A percentile compares a stretch with the other conserved stretches of the same genome.
These are phyloP conservation scores for Panopea generosa DNA, from an alignment of 2,888 invertebrate genomes.

Conservation along the genomic window DNA sequence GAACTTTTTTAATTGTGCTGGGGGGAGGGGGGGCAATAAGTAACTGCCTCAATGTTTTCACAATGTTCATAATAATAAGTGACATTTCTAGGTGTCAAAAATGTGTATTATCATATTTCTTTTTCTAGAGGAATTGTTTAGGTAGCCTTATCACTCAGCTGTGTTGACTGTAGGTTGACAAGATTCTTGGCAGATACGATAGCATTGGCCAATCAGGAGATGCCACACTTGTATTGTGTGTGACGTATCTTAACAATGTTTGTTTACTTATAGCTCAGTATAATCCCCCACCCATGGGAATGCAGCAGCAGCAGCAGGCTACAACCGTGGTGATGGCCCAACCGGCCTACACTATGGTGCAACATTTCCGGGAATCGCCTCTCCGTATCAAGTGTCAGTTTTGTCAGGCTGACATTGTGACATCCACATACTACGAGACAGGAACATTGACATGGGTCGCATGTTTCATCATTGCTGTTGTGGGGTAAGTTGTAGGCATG, in stretches of 20 bases:
- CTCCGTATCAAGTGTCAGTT: constrained; percentile 73
- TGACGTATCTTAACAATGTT: no score
- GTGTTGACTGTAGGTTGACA: no score
- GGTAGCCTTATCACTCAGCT: no score
- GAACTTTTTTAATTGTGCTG: no score
- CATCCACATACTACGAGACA: constrained; percentile 70
- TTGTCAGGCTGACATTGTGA: constrained; percentile 76
- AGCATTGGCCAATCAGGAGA: constrained; percentile 15
- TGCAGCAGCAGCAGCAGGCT: constrained; percentile 11
- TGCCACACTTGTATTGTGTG: constrained; percentile 60
- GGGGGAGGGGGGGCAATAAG: no score
- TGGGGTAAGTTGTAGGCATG: constrained; percentile 73
- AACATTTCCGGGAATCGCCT: constrained; percentile 75
- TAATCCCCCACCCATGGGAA: constrained; percentile 26
- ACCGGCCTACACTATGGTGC: constrained; percentile 72
- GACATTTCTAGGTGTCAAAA: no score
- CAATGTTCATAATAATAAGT: no score
- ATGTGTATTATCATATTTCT: no score
- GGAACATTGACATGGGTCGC: constrained; percentile 79
- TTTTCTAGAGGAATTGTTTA: no score
- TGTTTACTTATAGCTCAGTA: constrained; percentile 55
- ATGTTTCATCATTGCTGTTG: constrained; percentile 71
- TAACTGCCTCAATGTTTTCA: no score
- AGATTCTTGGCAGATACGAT: constrained; percentile 48
- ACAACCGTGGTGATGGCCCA: constrained; percentile 61